Percentiles rank a stretch among this genome's conserved stretches.
Conservation (phyloP, 1,140 invertebrate species). For the Apocrypta bakeri region DNA sequence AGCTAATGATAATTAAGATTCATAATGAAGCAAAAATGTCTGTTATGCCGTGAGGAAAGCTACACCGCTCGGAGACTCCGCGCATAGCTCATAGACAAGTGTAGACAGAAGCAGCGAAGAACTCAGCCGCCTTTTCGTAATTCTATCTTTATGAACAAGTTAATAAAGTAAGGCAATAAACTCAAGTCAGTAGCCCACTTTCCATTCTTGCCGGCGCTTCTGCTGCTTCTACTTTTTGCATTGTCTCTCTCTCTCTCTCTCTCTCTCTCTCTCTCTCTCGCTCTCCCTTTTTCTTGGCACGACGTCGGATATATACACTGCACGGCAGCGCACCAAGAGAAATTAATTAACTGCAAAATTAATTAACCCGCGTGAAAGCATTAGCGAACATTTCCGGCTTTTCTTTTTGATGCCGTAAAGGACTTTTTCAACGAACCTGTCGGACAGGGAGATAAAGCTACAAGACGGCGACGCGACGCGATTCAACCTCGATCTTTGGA, state of each 20-base stretch:
- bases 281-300: too few relatives aligned
- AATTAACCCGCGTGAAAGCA: constrained; percentile 18
- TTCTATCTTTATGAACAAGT: constrained; percentile 42
- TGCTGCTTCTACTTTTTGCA: constrained; percentile 6
- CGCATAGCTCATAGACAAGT: background rate
- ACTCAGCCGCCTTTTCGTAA: constrained; percentile 22
- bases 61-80: background rate
- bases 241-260: background rate
- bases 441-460: background rate
- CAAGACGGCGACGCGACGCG: background rate
- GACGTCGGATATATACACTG: background rate
- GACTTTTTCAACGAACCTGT: background rate
- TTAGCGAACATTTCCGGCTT: background rate
- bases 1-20: constrained; percentile 46
- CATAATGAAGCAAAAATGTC: constrained; percentile 30
- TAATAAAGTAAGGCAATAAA: constrained; percentile 48
- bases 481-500: background rate
- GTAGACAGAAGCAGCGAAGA: background rate
- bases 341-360: constrained; percentile 50
- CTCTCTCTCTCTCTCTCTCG: too few relatives aligned
- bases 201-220: constrained; percentile 9
- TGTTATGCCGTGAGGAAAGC: background rate
- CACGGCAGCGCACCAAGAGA: background rate
- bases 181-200: constrained; percentile 31
- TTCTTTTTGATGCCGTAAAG: background rate